These are phyloP conservation scores for Gymnocypris eckloni DNA, from an alignment of 2,797 vertebrate species.

Conservation along the genomic window DNA sequence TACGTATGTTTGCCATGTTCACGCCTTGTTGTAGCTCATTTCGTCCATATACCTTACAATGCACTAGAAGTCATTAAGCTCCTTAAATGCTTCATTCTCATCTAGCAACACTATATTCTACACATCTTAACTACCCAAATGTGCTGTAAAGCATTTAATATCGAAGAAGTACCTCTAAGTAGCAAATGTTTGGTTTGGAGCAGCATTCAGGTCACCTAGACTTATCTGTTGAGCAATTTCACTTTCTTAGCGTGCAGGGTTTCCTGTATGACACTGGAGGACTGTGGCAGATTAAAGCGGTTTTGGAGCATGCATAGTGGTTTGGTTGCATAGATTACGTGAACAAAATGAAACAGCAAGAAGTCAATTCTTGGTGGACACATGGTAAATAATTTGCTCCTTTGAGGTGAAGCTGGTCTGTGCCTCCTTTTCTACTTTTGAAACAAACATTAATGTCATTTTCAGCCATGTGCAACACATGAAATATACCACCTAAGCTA, in stretches of 20 bases:
- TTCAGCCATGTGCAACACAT: background rate
- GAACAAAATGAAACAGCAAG: background rate
- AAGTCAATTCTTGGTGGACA: background rate
- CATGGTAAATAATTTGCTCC: background rate
- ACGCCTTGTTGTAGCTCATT: background rate
- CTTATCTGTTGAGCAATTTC: background rate
- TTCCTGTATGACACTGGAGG: conserved; percentile 20
- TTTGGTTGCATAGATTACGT: background rate
- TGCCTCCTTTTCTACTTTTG: background rate
- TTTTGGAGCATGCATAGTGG: background rate
- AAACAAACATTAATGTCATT: background rate
- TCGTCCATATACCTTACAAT: background rate
- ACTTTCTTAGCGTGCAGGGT: background rate
- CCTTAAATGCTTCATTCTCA: background rate
- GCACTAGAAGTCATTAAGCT: background rate
- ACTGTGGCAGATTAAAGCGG: background rate
- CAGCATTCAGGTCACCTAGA: background rate
- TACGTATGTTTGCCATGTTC: background rate
- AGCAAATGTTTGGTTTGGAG: background rate
- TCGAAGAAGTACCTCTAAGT: background rate
- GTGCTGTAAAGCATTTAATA: background rate
- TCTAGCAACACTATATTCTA: background rate
- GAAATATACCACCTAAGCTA: background rate
- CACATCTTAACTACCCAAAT: background rate
- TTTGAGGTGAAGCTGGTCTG: background rate